Base-by-base conservation (phyloP, 2,888 invertebrate species). In the Thecophora atra region DNA sequence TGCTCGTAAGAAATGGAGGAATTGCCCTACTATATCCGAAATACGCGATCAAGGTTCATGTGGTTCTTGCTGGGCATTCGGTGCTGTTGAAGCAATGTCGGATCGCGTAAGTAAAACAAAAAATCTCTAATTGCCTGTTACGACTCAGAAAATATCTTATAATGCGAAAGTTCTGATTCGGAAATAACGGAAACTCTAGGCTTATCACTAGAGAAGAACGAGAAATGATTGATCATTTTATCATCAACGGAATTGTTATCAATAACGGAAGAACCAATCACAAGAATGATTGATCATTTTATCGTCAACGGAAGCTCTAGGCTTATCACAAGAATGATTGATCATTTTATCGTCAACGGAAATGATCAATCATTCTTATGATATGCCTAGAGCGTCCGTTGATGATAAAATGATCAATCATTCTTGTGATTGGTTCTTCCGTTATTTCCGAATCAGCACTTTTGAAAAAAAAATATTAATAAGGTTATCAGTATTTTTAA, bases 1-100 rank as follows among this genome's bases (percentile, higher is more conserved):
- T 88, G 87, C 96, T 0, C 89, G 96, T 47, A 87, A 89, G 68
- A 88, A 93, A 73, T 97, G 96, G 96, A 91, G 94, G 0, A 83
- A 94, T 80, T 97, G 97, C 82, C 94, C 95, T 0, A 94, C 95
- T 15, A 91, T 97, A 78, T 88, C 89, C 67, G 94, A 94, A 87
- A 90, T 96, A 73, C 89, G 95, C 77, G 95, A 96, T 86, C 95
- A 96, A 85, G 94, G 94, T 17, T 92, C 93, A 19, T 97, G 97
- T 84, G 97, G 97, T 30, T 96, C 96, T 54, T 97, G 97, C 87
- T 97, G 96, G 96, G 96, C 96, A 3, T 95, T 96, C 84, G 96
- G 94, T 44, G 95, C 96, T 11, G 96, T 94, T 0, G 95, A 95
- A 86, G 94, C 96, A 2, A 96, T 96, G 93, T 94, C 95, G 5